phyloP scores from a whole-genome alignment of 2,888 invertebrate genomes.

The Eledone cirrhosa region DNA sequence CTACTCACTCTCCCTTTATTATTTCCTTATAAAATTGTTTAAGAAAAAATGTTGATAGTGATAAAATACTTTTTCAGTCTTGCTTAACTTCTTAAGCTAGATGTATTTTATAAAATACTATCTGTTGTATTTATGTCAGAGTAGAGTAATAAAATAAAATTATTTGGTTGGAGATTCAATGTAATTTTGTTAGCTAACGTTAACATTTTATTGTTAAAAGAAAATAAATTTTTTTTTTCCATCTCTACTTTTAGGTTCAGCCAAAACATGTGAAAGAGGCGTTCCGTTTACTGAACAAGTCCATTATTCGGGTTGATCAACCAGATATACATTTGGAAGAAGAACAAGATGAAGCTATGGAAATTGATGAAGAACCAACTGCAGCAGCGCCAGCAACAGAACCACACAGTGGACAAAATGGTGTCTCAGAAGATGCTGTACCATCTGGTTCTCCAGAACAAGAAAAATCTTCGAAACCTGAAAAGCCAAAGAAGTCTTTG shows the following conservation, averaged over 20 bases:
- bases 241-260: conserved; percentile 70
- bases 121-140: no score
- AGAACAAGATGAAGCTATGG: conserved; percentile 67
- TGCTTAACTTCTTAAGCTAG: no score
- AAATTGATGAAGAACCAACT: conserved; percentile 52
- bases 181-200: no score
- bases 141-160: no score
- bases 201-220: no score
- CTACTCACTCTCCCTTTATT: no score
- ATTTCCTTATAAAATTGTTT: no score
- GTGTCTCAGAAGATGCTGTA: not conserved
- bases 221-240: not conserved
- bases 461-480: conserved; percentile 28
- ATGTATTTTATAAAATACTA: no score
- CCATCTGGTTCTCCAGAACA: not conserved
- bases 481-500: conserved; percentile 55
- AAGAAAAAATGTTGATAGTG: no score
- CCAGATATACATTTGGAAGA: conserved; percentile 94
- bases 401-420: not conserved
- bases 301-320: conserved; percentile 96
- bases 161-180: no score
- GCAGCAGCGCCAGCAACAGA: not conserved
- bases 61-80: no score
- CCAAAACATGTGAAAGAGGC: conserved; percentile 91
- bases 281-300: conserved; percentile 89